These are phyloP conservation scores for Conus betulinus DNA, from an alignment of 1,140 invertebrate genomes.

Conservation along the genomic window DNA sequence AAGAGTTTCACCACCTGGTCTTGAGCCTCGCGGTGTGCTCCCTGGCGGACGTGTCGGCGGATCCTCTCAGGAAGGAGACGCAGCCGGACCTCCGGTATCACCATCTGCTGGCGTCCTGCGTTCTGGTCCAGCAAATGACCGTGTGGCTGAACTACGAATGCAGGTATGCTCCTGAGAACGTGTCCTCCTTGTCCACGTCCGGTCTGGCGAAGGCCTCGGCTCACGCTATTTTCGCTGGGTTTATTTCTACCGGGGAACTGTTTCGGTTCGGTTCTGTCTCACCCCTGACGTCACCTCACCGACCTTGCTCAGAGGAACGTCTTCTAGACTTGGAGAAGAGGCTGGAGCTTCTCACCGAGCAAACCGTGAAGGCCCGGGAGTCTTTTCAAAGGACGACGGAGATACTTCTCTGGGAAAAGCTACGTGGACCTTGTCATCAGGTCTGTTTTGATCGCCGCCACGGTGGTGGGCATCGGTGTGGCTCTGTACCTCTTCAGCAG, in stretches of 20 bases:
- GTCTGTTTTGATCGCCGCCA: background rate
- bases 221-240: background rate
- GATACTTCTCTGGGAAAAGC: background rate
- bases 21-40: background rate
- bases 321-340: background rate
- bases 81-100: background rate
- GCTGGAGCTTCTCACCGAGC: background rate
- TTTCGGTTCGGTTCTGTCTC: too few relatives aligned
- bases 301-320: background rate
- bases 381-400: background rate
- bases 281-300: background rate
- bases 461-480: background rate
- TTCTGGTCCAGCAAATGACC: background rate
- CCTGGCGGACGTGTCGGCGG: background rate
- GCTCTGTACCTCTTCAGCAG: conserved; percentile 7
- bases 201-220: background rate
- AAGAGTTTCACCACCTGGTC: background rate
- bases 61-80: background rate
- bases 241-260: background rate
- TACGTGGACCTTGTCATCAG: background rate
- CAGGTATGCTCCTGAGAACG: background rate
- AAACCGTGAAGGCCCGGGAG: background rate
- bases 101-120: background rate
- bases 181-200: background rate
- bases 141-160: background rate